Percentiles rank a stretch among this genome's conserved stretches.
phyloP scores from a whole-genome alignment of 2,797 vertebrate species.

The Pseudomugil gertrudae region DNA sequence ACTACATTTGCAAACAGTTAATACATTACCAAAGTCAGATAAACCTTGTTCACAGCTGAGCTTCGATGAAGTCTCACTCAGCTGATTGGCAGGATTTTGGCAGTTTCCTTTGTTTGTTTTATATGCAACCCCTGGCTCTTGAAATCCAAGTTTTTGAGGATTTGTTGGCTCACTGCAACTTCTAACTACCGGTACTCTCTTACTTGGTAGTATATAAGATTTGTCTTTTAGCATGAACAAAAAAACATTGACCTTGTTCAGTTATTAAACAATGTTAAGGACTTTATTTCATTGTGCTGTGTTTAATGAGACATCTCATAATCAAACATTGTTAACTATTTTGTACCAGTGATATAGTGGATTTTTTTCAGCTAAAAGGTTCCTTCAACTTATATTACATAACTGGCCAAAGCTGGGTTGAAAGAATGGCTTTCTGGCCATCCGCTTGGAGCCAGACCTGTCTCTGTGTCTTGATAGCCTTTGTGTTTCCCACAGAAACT shows the following conservation, averaged over 20 bases:
- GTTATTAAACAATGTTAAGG: no score
- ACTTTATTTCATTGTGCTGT: no score
- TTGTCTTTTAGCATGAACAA: background rate
- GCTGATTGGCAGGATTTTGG: background rate
- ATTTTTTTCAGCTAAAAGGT: conserved; percentile 9
- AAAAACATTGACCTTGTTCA: background rate
- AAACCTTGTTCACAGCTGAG: background rate
- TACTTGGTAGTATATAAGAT: background rate
- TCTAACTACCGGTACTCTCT: no score
- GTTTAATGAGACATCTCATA: background rate
- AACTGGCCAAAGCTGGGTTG: conserved; percentile 41
- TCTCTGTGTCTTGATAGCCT: conserved; percentile 31
- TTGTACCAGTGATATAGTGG: background rate
- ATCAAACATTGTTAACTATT: conserved; percentile 10
- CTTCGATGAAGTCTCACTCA: background rate
- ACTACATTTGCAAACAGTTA: background rate
- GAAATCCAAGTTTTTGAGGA: no score
- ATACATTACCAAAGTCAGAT: background rate
- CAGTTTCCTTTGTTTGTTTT: background rate
- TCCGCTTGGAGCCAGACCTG: conserved; percentile 17
- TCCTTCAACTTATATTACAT: conserved; percentile 57
- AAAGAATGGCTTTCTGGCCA: conserved; percentile 40
- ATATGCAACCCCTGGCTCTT: no score
- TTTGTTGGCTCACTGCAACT: no score
- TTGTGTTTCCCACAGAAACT: conserved; percentile 71